These are phyloP conservation scores for Apoda limacodes DNA, from an alignment of 2,888 invertebrate genomes.

Conservation along the genomic window DNA sequence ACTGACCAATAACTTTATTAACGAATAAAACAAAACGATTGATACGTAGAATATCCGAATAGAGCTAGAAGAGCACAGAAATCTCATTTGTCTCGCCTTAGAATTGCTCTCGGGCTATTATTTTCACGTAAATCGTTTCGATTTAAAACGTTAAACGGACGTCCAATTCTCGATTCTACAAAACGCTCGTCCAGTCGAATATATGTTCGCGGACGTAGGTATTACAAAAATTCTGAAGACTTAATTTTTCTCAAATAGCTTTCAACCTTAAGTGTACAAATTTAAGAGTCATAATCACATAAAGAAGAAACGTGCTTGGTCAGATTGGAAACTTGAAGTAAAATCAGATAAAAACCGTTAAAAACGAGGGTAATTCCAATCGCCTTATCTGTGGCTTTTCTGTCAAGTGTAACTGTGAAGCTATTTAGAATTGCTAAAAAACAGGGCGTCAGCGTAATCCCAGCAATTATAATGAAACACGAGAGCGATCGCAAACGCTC, in stretches of 20 bases:
- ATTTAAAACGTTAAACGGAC: slow-evolving; percentile 52
- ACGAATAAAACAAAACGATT: no score
- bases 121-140: slow-evolving; percentile 55
- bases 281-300: no score
- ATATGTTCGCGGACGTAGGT: slow-evolving; percentile 44
- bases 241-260: no score
- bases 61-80: no score
- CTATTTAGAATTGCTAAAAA: slow-evolving; percentile 43
- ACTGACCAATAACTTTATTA: no score
- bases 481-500: slow-evolving; percentile 25
- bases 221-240: slow-evolving; percentile 23
- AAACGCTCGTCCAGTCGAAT: slow-evolving; percentile 64
- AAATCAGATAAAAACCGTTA: slow-evolving; percentile 58
- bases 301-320: slow-evolving; percentile 33
- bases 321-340: slow-evolving; percentile 36
- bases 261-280: no score
- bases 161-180: slow-evolving; percentile 60
- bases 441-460: slow-evolving; percentile 40
- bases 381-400: slow-evolving; percentile 45
- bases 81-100: slow-evolving; percentile 28
- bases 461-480: slow-evolving; percentile 52
- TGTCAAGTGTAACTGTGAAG: slow-evolving; percentile 31
- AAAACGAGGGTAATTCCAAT: slow-evolving; percentile 62
- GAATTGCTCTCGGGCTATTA: slow-evolving; percentile 48
- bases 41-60: no score